Evolutionary conservation across 53 echinoderm and acorn worm species (phyloP).

Genomic region (Paelopatides confundens): DNA sequence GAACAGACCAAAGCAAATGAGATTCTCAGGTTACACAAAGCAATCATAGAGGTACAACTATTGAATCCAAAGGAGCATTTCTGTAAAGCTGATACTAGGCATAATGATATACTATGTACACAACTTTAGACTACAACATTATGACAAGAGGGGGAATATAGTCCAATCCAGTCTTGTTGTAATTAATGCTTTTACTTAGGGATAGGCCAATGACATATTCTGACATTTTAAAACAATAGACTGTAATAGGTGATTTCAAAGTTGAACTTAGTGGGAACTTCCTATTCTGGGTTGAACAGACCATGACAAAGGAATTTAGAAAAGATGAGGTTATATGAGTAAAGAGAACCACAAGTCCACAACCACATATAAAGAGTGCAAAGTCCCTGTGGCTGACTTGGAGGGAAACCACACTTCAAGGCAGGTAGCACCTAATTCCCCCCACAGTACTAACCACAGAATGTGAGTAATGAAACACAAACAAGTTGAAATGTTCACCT

Average conservation of each 20-base stretch:
- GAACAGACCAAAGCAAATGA: not conserved
- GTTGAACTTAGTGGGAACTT: not conserved
- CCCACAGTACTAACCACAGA: not conserved
- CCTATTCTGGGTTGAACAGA: not conserved
- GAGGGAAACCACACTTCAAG: conserved; percentile 16
- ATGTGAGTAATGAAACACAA: not conserved
- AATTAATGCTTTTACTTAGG: too few species aligned
- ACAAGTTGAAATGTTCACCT: not conserved
- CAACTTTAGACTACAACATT: not conserved
- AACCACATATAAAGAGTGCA: conserved; percentile 12
- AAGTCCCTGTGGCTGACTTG: conserved; percentile 5
- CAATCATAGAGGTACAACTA: too few species aligned
- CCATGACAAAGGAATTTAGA: conserved; percentile 10
- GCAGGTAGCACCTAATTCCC: not conserved
- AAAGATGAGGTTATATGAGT: not conserved
- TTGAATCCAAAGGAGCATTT: not conserved
- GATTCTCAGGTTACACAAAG: not conserved
- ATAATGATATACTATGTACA: not conserved
- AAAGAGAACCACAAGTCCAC: not conserved
- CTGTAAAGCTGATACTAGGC: too few species aligned
- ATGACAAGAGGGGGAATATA: not conserved
- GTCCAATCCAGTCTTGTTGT: too few species aligned
- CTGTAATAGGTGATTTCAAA: not conserved
- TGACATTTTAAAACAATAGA: not conserved
- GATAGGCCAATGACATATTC: not conserved